These are phyloP conservation scores for Lontra canadensis DNA, from an alignment of 2,113 vertebrate genomes.

Conservation along the genomic window DNA sequence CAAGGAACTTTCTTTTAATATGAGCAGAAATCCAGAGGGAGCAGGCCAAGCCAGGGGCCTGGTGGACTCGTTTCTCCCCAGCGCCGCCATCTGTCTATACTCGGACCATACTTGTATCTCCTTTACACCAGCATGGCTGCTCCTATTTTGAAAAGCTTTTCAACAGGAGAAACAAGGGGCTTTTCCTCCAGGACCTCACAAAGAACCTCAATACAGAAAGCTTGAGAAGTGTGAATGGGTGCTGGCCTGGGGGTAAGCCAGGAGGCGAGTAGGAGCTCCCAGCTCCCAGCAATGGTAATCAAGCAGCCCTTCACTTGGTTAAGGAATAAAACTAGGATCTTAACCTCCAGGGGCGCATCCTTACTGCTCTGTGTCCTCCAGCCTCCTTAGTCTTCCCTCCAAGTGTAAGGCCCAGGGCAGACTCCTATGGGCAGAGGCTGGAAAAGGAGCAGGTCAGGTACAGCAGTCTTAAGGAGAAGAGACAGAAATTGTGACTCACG, in stretches of 20 bases:
- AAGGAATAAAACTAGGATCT: not conserved
- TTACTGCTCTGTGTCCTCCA: not conserved
- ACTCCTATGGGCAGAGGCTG: not conserved
- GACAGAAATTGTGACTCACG: not conserved
- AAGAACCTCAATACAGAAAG: not conserved
- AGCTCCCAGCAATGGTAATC: too few species aligned
- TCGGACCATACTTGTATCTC: fast-evolving
- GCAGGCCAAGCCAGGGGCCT: too few species aligned
- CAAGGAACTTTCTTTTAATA: not conserved
- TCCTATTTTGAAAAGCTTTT: not conserved
- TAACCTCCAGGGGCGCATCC: not conserved
- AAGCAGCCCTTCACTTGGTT: not conserved
- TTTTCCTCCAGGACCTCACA: not conserved
- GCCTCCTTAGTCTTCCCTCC: not conserved
- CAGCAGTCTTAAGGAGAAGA: not conserved
- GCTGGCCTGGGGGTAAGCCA: not conserved
- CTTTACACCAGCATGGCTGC: not conserved
- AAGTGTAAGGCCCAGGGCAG: not conserved
- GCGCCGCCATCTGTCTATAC: too few species aligned
- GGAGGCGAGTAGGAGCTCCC: fast-evolving
- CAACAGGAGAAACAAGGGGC: not conserved
- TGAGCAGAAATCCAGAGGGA: not conserved
- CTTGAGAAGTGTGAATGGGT: not conserved
- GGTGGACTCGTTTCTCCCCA: not conserved
- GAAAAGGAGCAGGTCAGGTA: not conserved